phyloP scores from a whole-genome alignment of 2,888 invertebrate genomes.

The Meteorus colon region DNA sequence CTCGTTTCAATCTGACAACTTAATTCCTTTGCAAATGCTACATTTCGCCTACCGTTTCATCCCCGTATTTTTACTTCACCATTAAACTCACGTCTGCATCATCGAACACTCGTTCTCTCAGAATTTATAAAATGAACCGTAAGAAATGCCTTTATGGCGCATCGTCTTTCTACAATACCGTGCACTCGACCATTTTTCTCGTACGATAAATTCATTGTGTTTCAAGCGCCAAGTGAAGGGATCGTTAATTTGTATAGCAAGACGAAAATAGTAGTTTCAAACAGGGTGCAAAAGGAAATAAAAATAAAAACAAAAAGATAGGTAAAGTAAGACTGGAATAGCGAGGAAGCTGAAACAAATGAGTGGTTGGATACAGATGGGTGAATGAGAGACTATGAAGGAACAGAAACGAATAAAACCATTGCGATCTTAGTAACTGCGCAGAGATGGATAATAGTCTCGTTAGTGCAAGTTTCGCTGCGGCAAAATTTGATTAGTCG shows the following conservation, averaged over 20 bases:
- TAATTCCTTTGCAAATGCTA: constrained; percentile 25
- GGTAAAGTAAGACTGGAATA: neutral
- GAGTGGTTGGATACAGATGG: neutral
- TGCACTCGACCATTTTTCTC: neutral
- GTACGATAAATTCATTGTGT: constrained; percentile 24
- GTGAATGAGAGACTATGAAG: constrained; percentile 2
- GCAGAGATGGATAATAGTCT: constrained; percentile 33
- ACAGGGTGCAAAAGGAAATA: neutral
- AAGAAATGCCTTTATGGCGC: constrained; percentile 10
- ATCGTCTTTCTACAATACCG: neutral
- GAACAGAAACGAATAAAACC: constrained; percentile 10
- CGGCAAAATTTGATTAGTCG: constrained; percentile 38
- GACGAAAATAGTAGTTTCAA: neutral
- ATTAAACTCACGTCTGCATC: constrained; percentile 14
- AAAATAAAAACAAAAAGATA: neutral
- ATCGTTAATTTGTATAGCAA: constrained; percentile 11
- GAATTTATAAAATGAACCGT: constrained; percentile 26
- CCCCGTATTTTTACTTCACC: constrained; percentile 8
- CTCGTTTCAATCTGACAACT: constrained; percentile 24
- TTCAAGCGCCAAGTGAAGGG: constrained; percentile 4
- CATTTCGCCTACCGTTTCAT: neutral
- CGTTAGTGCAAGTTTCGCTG: constrained; percentile 28
- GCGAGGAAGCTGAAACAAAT: neutral
- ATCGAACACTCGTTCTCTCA: neutral
- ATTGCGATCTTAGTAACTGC: constrained; percentile 20